Evolutionary conservation across 1,140 invertebrate genomes (phyloP).

Genomic region (Drosophila ohnishii): DNA sequence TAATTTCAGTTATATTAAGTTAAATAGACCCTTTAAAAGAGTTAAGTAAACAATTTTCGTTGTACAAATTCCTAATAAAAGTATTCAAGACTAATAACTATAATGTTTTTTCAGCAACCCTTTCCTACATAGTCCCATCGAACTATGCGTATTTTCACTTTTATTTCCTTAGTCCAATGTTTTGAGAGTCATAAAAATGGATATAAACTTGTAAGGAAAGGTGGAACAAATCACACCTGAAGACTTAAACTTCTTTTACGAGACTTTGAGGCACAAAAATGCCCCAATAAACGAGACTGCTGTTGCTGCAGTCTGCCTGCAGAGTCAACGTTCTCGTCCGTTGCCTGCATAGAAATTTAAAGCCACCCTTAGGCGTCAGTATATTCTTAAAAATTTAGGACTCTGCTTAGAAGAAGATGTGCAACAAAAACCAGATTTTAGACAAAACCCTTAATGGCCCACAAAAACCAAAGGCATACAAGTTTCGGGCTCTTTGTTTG

Average conservation of each 20-base stretch:
- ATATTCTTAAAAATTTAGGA: slow-evolving; percentile 47
- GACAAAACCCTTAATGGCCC: slow-evolving; percentile 50
- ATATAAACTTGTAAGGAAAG: slow-evolving; percentile 22
- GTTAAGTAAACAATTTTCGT: rapidly evolving
- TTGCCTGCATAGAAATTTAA: slow-evolving; percentile 42
- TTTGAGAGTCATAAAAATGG: slow-evolving; percentile 31
- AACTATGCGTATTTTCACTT: slow-evolving; percentile 14
- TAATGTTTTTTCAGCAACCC: neutral
- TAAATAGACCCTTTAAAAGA: neutral
- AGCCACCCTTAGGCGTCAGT: slow-evolving; percentile 46
- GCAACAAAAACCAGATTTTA: slow-evolving; percentile 50
- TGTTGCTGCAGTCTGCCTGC: slow-evolving; percentile 20
- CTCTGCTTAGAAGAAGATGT: slow-evolving; percentile 49
- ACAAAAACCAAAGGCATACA: slow-evolving; percentile 39
- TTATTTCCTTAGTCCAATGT: slow-evolving; percentile 26
- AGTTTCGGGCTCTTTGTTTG: slow-evolving; percentile 44
- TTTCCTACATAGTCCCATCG: neutral
- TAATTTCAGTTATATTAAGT: neutral
- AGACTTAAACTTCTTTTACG: slow-evolving; percentile 46
- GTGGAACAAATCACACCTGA: slow-evolving; percentile 23
- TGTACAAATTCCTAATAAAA: neutral
- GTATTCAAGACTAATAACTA: neutral
- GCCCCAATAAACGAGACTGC: slow-evolving; percentile 42
- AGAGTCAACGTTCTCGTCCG: slow-evolving; percentile 36
- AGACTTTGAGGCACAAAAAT: slow-evolving; percentile 47